phyloP scores from a whole-genome alignment of 2,113 vertebrate genomes.

The Sigmodon hispidus region DNA sequence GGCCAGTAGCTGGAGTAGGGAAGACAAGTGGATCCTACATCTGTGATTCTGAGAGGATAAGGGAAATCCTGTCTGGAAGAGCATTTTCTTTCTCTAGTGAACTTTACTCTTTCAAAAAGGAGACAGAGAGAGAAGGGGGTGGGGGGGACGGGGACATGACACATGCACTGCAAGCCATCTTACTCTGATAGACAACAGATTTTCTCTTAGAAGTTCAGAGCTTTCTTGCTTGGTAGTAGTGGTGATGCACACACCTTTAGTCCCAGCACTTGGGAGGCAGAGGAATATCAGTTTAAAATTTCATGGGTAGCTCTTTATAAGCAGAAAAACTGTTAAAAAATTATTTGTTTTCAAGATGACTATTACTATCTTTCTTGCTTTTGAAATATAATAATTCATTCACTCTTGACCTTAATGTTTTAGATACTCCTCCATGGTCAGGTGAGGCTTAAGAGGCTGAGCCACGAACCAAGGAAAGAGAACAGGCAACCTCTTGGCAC shows the following conservation, averaged over 20 bases:
- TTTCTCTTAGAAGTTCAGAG: not conserved
- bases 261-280: not conserved
- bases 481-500: not conserved
- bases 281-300: not conserved
- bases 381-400: conserved; percentile 9
- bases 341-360: conserved; percentile 12
- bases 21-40: not conserved
- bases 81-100: conserved; percentile 6
- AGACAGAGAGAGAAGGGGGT: no score
- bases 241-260: not conserved
- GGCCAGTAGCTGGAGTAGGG: not conserved
- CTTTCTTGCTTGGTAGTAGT: not conserved
- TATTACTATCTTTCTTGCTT: not conserved
- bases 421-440: not conserved
- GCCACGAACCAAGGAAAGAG: not conserved
- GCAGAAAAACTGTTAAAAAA: not conserved
- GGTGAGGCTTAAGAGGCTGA: not conserved
- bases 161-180: not conserved
- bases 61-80: not conserved
- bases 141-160: no score
- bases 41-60: conserved; percentile 6
- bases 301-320: not conserved
- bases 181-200: not conserved
- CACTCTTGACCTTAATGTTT: not conserved
- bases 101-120: conserved; percentile 20